Evolutionary conservation across 53 echinoderm and acorn worm species (phyloP), one percentile per base, ranked within the genome.

Genomic region (Paracentrotus lividus): DNA sequence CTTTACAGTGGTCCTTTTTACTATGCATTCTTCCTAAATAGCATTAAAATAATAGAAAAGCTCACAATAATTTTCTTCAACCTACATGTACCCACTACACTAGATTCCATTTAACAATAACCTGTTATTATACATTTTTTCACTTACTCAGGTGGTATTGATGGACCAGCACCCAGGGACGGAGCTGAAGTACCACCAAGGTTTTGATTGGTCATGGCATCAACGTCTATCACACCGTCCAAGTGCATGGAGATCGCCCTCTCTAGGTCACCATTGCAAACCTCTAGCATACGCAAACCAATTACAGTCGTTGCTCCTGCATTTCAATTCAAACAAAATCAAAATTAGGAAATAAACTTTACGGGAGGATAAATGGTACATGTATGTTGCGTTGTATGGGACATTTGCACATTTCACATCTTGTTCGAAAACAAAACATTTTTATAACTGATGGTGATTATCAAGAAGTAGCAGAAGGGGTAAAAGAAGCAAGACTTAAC

Each of bases 221-320:
- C 81, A 0, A 81, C 92, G 27, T 92, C 92, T 57, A 92, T 54
- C 77, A 65, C 78, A 56, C 97, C 97, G 86, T 99, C 99, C 33
- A 99, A 93, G 69, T 99, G 99, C 99, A 99, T 99, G 29, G 97
- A 96, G 32, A 99, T 96, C 26, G 99, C 99, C 97, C 97, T 96
- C 94, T 99, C 96, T 40, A 99, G 94, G 78, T 99, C 96, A 64
- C 99, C 99, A 86, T 99, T 99, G 49, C 97, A 97, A 32, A 95
- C 95, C 45, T 97, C 96, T 47, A 99, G 88, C 52, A 97, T 66
- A 61, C 94, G 94, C 40, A 90, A 90, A 34, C 99, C 99, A 29
- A 97, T 77, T 40, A 95, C 97, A 49, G 95, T 95, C 56, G 93
- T 94, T 29, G 99, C 96, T 43, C 99, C 99, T 99, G 84, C 9